These are phyloP conservation scores for Hydractinia symbiolongicarpus DNA, from an alignment of 30 jellyfish, hydroid and myxozoan genomes.

Conservation along the genomic window DNA sequence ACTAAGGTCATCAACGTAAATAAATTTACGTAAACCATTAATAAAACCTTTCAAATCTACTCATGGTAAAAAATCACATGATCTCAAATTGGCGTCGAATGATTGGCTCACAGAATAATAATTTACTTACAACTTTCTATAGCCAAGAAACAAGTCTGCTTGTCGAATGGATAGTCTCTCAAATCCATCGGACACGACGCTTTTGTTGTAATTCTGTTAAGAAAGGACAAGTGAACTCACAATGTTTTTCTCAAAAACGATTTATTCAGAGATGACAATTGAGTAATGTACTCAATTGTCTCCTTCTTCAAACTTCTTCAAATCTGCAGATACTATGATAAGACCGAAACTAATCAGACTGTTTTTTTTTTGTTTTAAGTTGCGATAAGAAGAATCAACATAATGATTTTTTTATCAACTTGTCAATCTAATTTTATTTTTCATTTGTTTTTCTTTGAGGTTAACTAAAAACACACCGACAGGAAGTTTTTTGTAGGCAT, in stretches of 20 bases:
- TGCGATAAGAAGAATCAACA: too few relatives aligned
- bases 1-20: too few relatives aligned
- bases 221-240: not conserved
- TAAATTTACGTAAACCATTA: too few relatives aligned
- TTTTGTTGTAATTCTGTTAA: constrained; percentile 68
- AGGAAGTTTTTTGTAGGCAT: too few relatives aligned
- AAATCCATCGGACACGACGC: constrained; percentile 86
- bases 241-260: not conserved
- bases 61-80: too few relatives aligned
- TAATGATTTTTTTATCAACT: too few relatives aligned
- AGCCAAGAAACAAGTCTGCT: constrained; percentile 80
- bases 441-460: too few relatives aligned
- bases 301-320: not conserved
- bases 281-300: not conserved
- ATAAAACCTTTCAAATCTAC: too few relatives aligned
- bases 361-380: not conserved
- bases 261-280: not conserved
- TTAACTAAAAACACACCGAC: too few relatives aligned
- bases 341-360: not conserved
- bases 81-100: too few relatives aligned
- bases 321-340: not conserved
- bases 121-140: constrained; percentile 88
- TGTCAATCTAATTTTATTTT: too few relatives aligned
- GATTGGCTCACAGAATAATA: not conserved
- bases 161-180: constrained; percentile 77